Percentiles rank a stretch among this genome's conserved stretches.
Evolutionary conservation across 2,113 vertebrate species (phyloP).

Genomic region (Cinclus mexicanus): DNA sequence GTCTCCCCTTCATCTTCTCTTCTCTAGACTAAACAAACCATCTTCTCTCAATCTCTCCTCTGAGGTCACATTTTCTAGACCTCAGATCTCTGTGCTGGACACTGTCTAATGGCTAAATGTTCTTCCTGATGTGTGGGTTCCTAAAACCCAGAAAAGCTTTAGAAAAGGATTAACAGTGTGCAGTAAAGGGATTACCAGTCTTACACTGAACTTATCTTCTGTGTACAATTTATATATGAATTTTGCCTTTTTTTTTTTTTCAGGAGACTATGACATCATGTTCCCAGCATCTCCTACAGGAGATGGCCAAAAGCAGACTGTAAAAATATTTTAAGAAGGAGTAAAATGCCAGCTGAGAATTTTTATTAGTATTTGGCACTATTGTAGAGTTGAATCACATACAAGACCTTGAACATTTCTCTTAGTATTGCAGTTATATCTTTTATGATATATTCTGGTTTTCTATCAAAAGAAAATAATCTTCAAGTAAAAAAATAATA

Average conservation of each 20-base stretch:
- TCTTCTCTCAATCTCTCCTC: neutral
- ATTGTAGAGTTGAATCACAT: neutral
- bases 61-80: conserved; percentile 16
- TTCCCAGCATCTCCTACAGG: conserved; percentile 23
- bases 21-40: conserved; percentile 53
- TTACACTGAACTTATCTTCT: neutral
- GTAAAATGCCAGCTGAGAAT: conserved; percentile 46
- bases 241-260: neutral
- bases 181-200: neutral
- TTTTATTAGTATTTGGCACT: conserved; percentile 53
- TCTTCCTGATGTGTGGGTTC: neutral
- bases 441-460: neutral
- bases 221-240: neutral
- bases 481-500: neutral
- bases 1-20: conserved; percentile 7
- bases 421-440: neutral
- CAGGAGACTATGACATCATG: conserved; percentile 28
- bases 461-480: neutral
- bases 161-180: neutral
- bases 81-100: conserved; percentile 7
- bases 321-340: conserved; percentile 47
- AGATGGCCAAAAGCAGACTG: conserved; percentile 21
- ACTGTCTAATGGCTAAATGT: neutral
- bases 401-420: neutral
- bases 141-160: neutral